A percentile compares a stretch with the other conserved stretches of the same genome.
Conservation (phyloP, 2,797 vertebrate species). For the Epinephelus malabaricus region DNA sequence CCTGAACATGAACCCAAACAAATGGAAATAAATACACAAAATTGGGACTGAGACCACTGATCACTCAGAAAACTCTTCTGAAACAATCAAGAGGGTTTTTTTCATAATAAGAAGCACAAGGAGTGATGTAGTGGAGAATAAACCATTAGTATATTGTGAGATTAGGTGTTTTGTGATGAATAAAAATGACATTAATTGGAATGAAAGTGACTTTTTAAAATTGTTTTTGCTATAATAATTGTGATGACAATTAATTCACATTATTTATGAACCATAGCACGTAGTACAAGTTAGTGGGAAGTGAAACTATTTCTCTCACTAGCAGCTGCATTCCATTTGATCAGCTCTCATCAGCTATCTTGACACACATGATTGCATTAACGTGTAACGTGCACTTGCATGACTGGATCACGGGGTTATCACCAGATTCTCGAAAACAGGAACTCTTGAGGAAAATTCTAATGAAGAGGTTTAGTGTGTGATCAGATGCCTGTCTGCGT, state of each 20-base stretch:
- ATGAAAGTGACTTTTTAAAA: not conserved
- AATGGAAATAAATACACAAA: not conserved
- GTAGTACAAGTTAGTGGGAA: not conserved
- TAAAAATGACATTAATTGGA: not conserved
- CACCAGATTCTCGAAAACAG: not conserved
- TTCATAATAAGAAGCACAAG: not conserved
- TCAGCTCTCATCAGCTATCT: not conserved
- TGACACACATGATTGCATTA: not conserved
- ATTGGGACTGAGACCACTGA: not conserved
- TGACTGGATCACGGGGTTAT: not conserved
- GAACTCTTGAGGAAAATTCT: not conserved
- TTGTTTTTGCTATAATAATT: not conserved
- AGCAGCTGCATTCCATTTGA: not conserved
- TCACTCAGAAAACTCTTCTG: not conserved
- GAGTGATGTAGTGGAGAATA: not conserved
- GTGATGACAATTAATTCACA: not conserved
- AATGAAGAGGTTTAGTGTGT: slow-evolving; percentile 17
- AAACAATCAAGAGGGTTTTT: not conserved
- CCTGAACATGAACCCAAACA: not conserved
- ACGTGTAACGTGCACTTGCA: not conserved
- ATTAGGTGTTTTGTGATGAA: not conserved
- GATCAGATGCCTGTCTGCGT: not conserved
- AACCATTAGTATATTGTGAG: not conserved
- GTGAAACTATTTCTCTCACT: not conserved
- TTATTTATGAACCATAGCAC: not conserved